These are phyloP conservation scores for Scolopax mira DNA, from an alignment of 2,113 vertebrate genomes.

Conservation along the genomic window DNA sequence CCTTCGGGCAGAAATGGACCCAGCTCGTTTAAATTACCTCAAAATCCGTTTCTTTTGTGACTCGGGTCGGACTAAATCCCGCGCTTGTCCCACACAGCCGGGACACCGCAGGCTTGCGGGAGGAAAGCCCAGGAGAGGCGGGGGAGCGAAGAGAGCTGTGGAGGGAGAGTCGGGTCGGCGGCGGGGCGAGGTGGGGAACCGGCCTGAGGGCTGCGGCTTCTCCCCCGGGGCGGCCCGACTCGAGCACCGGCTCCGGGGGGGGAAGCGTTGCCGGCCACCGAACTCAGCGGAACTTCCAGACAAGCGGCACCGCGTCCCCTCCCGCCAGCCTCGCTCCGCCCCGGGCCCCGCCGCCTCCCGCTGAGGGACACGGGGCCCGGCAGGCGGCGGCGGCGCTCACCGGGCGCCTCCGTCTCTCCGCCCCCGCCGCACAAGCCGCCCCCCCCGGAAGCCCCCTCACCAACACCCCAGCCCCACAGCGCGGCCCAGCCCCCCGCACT, in stretches of 20 bases:
- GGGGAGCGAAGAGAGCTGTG: background rate
- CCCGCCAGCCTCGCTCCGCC: background rate
- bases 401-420: background rate
- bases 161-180: background rate
- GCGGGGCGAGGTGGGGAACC: background rate
- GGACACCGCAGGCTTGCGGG: fast-evolving
- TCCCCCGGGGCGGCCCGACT: background rate
- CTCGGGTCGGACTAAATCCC: background rate
- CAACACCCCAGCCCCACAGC: no score
- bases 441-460: background rate
- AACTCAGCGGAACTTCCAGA: background rate
- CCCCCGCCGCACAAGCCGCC: background rate
- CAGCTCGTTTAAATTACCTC: background rate
- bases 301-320: background rate
- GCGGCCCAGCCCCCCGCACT: background rate
- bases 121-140: background rate
- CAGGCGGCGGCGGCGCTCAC: background rate
- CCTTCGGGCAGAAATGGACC: background rate
- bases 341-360: background rate
- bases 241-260: background rate
- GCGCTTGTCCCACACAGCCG: background rate
- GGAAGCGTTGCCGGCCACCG: background rate
- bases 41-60: background rate
- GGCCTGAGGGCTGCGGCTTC: background rate
- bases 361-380: background rate